Percentiles rank a stretch among this genome's conserved stretches.
Conservation (phyloP, 1,140 invertebrate species). For the Drosophila simulans region DNA sequence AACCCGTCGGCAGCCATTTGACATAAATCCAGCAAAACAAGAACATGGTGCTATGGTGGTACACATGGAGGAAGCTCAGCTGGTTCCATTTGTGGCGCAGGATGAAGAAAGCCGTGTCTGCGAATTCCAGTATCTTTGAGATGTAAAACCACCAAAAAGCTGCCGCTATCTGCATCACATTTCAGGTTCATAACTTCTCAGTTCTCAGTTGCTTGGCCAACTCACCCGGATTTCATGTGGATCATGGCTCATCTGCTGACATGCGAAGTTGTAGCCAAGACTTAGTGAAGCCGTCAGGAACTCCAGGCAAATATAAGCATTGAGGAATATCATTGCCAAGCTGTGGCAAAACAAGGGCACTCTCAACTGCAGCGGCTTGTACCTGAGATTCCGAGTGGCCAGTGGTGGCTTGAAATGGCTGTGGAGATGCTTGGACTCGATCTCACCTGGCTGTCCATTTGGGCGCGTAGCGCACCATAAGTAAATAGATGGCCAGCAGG, state of each 20-base stretch:
- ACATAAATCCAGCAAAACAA: conserved; percentile 97
- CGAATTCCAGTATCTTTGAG: conserved; percentile 96
- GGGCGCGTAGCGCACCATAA: conserved; percentile 92
- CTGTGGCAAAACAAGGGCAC: conserved; percentile 94
- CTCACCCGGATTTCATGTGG: conserved; percentile 91
- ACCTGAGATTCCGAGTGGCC: conserved; percentile 57
- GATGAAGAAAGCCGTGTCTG: conserved; percentile 97
- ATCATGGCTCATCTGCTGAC: conserved; percentile 93
- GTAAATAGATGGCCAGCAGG: conserved; percentile 91
- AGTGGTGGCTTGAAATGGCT: conserved; percentile 8
- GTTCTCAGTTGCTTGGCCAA: neutral
- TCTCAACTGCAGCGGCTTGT: conserved; percentile 91
- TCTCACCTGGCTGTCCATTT: conserved; percentile 91
- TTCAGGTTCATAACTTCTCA: neutral
- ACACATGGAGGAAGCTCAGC: conserved; percentile 95
- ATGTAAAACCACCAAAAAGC: conserved; percentile 99
- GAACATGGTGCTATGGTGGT: conserved; percentile 97
- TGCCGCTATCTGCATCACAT: conserved; percentile 90
- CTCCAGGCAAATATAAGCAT: conserved; percentile 93
- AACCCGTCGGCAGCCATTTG: conserved; percentile 98
- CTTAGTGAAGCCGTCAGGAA: conserved; percentile 90
- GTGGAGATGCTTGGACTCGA: neutral
- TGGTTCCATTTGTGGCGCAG: conserved; percentile 94
- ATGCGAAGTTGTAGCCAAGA: conserved; percentile 94
- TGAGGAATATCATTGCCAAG: conserved; percentile 92